Conservation (phyloP, 2,113 vertebrate genomes). For the Orientallactaga bullata region DNA sequence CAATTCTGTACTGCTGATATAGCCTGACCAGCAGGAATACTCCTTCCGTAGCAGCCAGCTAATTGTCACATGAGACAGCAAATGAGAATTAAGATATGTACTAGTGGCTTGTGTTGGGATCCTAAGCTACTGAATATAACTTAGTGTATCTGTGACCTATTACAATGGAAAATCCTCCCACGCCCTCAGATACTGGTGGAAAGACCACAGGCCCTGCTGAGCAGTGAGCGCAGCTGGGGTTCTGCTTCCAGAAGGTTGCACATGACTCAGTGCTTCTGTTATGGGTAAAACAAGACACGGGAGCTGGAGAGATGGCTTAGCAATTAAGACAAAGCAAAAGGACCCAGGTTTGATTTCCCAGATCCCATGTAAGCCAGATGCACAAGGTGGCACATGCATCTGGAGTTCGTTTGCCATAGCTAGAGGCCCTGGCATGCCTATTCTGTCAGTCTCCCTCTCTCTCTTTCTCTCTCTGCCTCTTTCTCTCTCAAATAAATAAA, state of each 20-base stretch:
- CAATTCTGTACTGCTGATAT: background rate
- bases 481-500: too few species aligned
- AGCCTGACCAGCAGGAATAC: background rate
- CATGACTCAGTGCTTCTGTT: background rate
- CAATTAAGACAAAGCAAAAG: too few species aligned
- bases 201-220: background rate
- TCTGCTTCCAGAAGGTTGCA: background rate
- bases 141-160: background rate
- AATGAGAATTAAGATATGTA: conserved; percentile 25
- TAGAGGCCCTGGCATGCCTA: too few species aligned
- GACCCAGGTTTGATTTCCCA: too few species aligned
- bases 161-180: background rate
- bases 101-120: background rate
- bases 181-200: background rate
- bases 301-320: too few species aligned
- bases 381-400: too few species aligned
- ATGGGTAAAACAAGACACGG: background rate
- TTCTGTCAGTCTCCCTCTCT: too few species aligned
- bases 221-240: background rate
- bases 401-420: too few species aligned
- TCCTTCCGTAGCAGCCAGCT: background rate
- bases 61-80: background rate
- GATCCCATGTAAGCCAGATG: too few species aligned
- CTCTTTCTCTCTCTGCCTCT: too few species aligned
- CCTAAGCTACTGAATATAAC: background rate